Conservation (phyloP, 1,140 invertebrate genomes). For the Orius laevigatus region DNA sequence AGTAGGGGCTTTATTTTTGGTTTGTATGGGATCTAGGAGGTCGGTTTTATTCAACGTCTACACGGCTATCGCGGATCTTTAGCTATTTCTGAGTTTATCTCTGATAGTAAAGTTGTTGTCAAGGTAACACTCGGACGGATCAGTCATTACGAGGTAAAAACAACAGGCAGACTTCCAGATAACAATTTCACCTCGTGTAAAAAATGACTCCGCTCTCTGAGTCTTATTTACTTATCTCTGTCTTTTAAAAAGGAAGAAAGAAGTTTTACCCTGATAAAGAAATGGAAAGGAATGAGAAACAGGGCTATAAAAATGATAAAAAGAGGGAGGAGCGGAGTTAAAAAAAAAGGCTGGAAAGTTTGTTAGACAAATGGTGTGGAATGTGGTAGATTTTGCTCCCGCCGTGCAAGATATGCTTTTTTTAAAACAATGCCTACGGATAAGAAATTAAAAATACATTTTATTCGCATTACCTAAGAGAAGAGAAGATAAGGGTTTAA, state of each 20-base stretch:
- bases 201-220: conserved; percentile 4
- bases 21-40: too few species aligned
- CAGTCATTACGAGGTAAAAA: too few species aligned
- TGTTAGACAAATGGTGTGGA: conserved; percentile 18
- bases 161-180: too few species aligned
- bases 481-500: too few species aligned
- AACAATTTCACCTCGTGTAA: too few species aligned
- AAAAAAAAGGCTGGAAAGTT: conserved; percentile 14
- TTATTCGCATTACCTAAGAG: conserved; percentile 14
- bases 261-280: conserved; percentile 15
- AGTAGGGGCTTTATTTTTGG: too few species aligned
- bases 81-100: too few species aligned
- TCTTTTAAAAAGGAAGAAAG: conserved; percentile 10
- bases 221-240: conserved; percentile 16
- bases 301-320: conserved; percentile 19
- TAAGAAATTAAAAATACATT: conserved; percentile 20
- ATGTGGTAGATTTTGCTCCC: conserved; percentile 12
- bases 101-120: too few species aligned
- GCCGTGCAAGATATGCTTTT: neutral
- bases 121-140: too few species aligned
- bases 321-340: conserved; percentile 2
- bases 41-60: too few species aligned
- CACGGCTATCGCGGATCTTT: too few species aligned
- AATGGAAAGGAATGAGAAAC: conserved; percentile 15
- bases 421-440: conserved; percentile 10